Evolutionary conservation across 2,888 invertebrate genomes (phyloP).

Genomic region (Antheraea yamamai): DNA sequence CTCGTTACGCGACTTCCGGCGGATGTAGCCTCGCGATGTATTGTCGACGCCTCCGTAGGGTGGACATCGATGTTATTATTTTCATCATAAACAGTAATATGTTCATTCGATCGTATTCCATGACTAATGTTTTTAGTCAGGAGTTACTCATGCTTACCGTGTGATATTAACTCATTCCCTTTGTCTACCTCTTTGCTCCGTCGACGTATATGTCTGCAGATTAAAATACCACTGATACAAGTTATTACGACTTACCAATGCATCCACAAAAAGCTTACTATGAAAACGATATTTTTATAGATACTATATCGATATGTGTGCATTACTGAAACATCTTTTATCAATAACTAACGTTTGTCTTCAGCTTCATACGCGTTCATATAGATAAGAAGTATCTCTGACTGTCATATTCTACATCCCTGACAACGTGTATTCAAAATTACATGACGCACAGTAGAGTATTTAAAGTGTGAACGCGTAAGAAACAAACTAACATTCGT

Average conservation of each 20-base stretch:
- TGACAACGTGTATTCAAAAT: no score
- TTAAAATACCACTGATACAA: no score
- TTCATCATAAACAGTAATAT: conserved; percentile 68
- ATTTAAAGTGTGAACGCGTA: no score
- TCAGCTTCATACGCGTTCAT: no score
- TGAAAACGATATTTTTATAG: not conserved
- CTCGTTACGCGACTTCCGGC: conserved; percentile 79
- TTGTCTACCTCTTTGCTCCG: not conserved
- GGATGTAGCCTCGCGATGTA: conserved; percentile 78
- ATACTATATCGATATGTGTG: not conserved
- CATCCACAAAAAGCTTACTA: not conserved
- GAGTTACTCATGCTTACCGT: not conserved
- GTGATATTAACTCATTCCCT: not conserved
- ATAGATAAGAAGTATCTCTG: no score
- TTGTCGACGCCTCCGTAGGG: conserved; percentile 70
- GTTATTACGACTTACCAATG: not conserved
- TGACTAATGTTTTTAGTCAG: not conserved
- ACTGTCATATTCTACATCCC: no score
- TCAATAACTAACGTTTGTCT: no score
- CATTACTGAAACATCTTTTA: not conserved
- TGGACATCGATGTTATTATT: conserved; percentile 72
- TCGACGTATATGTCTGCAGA: not conserved
- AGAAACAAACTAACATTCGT: no score
- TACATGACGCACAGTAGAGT: no score
- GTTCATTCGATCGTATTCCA: conserved; percentile 27